These are phyloP conservation scores for Chaetodon auriga DNA, from an alignment of 2,113 vertebrate species.

Conservation along the genomic window DNA sequence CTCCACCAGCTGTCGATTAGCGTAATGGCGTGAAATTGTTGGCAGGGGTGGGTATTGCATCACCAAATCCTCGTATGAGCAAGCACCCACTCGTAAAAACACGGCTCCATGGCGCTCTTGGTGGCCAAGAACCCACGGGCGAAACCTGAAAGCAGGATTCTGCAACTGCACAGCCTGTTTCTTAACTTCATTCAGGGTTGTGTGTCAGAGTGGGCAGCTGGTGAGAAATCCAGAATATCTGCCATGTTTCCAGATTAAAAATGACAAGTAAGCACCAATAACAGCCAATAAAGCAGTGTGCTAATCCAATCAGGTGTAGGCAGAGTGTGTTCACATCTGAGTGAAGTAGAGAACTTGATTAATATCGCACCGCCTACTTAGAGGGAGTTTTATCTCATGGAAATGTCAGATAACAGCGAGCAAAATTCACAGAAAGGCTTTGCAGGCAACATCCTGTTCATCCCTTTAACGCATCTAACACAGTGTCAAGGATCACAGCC, in stretches of 20 bases:
- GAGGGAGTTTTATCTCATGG: background rate
- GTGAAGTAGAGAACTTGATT: background rate
- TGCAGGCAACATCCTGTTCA: background rate
- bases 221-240: conserved; percentile 1
- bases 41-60: too few species aligned
- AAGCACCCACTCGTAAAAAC: too few species aligned
- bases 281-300: background rate
- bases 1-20: too few species aligned
- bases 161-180: background rate
- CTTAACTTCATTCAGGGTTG: background rate
- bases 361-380: background rate
- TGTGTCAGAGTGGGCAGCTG: background rate
- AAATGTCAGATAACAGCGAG: background rate
- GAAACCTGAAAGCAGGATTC: too few species aligned
- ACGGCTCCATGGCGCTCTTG: too few species aligned
- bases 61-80: too few species aligned
- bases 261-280: background rate
- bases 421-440: background rate
- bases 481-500: background rate
- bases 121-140: too few species aligned
- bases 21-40: too few species aligned
- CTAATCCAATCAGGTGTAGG: background rate
- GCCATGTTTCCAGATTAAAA: background rate
- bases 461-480: background rate
- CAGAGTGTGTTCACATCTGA: background rate